phyloP scores from a whole-genome alignment of 2,888 invertebrate species.

The Bhutanitis thaidina region DNA sequence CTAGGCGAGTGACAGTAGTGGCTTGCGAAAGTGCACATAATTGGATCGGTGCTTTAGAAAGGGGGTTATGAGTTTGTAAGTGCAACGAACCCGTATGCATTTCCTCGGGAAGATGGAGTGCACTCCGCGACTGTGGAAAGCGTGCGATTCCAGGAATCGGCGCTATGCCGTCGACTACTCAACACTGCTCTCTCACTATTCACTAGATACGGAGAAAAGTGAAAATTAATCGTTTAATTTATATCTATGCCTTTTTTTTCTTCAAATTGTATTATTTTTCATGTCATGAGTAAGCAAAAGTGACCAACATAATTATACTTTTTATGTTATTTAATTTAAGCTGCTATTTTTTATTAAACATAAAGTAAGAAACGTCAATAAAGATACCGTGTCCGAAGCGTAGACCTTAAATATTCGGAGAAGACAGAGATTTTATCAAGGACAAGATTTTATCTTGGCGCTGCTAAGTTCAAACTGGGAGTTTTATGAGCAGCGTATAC shows the following conservation, averaged over 20 bases:
- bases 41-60: constrained; percentile 79
- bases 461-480: too few species aligned
- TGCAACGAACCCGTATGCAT: constrained; percentile 76
- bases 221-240: constrained; percentile 44
- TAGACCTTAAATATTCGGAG: too few species aligned
- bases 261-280: too few species aligned
- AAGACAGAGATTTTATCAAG: too few species aligned
- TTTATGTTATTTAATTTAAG: too few species aligned
- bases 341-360: too few species aligned
- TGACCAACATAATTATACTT: too few species aligned
- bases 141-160: constrained; percentile 68
- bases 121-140: constrained; percentile 61
- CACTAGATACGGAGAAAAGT: constrained; percentile 61
- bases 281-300: too few species aligned
- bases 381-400: too few species aligned
- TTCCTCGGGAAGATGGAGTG: constrained; percentile 74
- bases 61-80: constrained; percentile 80
- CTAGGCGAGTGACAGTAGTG: constrained; percentile 79
- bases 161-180: constrained; percentile 38
- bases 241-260: background rate
- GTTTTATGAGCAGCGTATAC: too few species aligned
- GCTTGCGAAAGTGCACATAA: constrained; percentile 80
- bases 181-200: constrained; percentile 47
- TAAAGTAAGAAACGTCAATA: too few species aligned
- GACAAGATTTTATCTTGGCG: too few species aligned